Base-by-base conservation (phyloP, 2,797 vertebrate species). In the Enteromius unitaeniatus region DNA sequence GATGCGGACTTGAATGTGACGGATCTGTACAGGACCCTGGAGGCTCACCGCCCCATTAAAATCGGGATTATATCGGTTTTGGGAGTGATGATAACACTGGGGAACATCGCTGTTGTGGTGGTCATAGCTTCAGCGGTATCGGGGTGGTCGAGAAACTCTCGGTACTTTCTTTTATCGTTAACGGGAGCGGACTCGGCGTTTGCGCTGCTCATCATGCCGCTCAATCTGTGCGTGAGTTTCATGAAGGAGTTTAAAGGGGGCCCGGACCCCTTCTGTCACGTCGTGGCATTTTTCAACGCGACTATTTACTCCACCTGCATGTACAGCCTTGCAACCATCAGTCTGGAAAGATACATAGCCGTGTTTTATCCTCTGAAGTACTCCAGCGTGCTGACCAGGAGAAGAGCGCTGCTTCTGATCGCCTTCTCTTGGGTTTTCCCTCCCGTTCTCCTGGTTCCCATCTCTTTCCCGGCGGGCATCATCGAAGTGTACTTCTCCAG, bases 281-380 rank as follows among this genome's bases (percentile, higher is more conserved):
- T 92, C 0, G 95, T 96, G 87, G 96, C 96, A 80, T 96, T 95
- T 76, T 89, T 94, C 72, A 96, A 95, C 73, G 92, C 95, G 75
- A 94, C 94, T 21, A 85, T 96, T 26, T 96, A 95, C 82, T 95
- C 95, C 62, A 95, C 95, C 9, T 95, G 95, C 89, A 96, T 96
- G 91, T 97, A 96, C 82, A 95, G 95, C 0, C 90, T 96, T 82
- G 93, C 95, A 42, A 91, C 91, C 0, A 96, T 96, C 58, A 96
- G 95, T 79, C 91, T 96, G 51, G 96, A 96, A 88, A 89, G 95
- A 62, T 97, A 96, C 85, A 77, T 96, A 0, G 96, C 95, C 0
- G 95, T 96, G 64, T 95, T 96, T 79, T 96, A 95, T 88, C 96
- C 96, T 0, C 92, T 96, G 68, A 92, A 94, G 26, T 96, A 96